A percentile compares a stretch with the other conserved stretches of the same genome.
Evolutionary conservation across 2,888 invertebrate species (phyloP).

Genomic region (Nemotelus pantherinus): DNA sequence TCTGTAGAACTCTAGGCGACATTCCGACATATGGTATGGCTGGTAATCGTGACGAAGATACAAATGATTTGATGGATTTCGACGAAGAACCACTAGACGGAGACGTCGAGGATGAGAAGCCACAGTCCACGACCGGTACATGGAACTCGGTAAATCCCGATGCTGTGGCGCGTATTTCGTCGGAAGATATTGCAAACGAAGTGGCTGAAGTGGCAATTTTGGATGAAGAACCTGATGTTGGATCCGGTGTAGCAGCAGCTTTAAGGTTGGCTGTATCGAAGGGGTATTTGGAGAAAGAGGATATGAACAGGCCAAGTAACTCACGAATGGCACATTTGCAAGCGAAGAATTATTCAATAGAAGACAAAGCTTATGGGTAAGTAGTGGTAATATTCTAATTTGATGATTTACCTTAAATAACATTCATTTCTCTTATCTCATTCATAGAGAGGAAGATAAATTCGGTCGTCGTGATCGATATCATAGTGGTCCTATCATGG

Average conservation of each 20-base stretch:
- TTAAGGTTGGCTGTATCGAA: slow-evolving; percentile 91
- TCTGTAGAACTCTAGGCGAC: slow-evolving; percentile 94
- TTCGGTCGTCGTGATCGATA: slow-evolving; percentile 79
- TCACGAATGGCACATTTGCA: slow-evolving; percentile 79
- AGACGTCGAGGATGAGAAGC: slow-evolving; percentile 64
- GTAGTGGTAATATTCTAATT: slow-evolving; percentile 50
- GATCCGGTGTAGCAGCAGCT: slow-evolving; percentile 92
- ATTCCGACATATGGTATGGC: slow-evolving; percentile 94
- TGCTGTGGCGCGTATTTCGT: slow-evolving; percentile 63
- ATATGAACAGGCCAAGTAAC: slow-evolving; percentile 76
- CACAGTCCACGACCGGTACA: slow-evolving; percentile 72
- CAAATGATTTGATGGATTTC: slow-evolving; percentile 69
- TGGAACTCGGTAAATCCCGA: slow-evolving; percentile 85
- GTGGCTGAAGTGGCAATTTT: slow-evolving; percentile 67
- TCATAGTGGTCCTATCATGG: slow-evolving; percentile 81
- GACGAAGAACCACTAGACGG: slow-evolving; percentile 62
- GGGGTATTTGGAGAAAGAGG: slow-evolving; percentile 89
- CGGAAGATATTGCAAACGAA: slow-evolving; percentile 65
- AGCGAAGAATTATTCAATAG: slow-evolving; percentile 83
- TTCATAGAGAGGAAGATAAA: slow-evolving; percentile 79
- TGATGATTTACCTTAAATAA: neutral
- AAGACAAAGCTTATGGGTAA: slow-evolving; percentile 78
- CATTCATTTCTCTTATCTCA: neutral
- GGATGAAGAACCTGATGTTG: slow-evolving; percentile 92
- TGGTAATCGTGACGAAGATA: slow-evolving; percentile 87